Conservation (phyloP, 1,140 invertebrate species). For the Drosophila bocki region DNA sequence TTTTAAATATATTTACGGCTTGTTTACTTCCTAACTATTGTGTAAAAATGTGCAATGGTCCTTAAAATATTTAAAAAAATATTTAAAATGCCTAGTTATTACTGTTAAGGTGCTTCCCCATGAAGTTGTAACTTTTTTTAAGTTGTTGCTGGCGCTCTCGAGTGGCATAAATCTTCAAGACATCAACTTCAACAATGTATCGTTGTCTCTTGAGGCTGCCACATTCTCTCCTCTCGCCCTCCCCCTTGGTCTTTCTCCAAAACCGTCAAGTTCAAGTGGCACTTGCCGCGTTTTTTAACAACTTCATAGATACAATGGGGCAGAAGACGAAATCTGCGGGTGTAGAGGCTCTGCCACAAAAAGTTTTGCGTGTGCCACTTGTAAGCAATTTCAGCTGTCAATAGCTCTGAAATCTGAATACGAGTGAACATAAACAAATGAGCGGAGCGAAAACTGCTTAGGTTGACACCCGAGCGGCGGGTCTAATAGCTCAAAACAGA, state of each 20-base stretch:
- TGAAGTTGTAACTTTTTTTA: constrained; percentile 35
- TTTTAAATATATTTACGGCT: not conserved
- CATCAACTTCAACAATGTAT: constrained; percentile 59
- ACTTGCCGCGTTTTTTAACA: constrained; percentile 79
- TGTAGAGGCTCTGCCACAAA: constrained; percentile 36
- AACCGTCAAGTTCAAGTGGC: constrained; percentile 69
- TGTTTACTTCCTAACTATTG: not conserved
- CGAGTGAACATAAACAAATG: constrained; percentile 55
- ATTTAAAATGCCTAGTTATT: constrained; percentile 11
- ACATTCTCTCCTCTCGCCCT: constrained; percentile 39
- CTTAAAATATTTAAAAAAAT: not conserved
- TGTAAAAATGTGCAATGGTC: not conserved
- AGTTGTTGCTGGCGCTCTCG: constrained; percentile 45
- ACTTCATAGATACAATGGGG: constrained; percentile 66
- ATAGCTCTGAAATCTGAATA: constrained; percentile 70
- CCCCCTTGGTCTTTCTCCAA: constrained; percentile 17
- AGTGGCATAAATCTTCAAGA: constrained; percentile 59
- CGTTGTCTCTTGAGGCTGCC: constrained; percentile 54
- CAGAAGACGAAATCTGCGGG: constrained; percentile 27
- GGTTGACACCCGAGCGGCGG: constrained; percentile 70
- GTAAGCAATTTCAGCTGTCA: constrained; percentile 75
- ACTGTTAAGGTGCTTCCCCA: constrained; percentile 29
- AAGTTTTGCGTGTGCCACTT: constrained; percentile 66
- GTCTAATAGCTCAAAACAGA: constrained; percentile 58
- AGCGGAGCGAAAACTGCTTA: constrained; percentile 60